phyloP scores from a whole-genome alignment of 2,888 invertebrate species.

The Synergus laeviventris region DNA sequence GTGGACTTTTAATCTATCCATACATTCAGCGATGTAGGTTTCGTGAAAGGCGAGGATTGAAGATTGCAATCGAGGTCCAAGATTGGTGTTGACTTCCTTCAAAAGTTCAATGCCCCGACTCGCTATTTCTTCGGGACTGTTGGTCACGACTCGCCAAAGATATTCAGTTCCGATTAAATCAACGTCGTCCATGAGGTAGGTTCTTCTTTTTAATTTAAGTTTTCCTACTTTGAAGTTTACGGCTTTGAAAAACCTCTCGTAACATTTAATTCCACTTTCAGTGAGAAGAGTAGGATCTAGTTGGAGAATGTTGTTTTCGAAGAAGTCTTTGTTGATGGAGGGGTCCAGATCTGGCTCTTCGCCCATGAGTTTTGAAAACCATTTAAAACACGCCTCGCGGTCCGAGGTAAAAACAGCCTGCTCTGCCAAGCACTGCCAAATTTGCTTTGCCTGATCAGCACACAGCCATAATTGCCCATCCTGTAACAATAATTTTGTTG shows the following conservation, averaged over 20 bases:
- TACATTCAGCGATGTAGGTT: slow-evolving; percentile 93
- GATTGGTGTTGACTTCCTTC: slow-evolving; percentile 95
- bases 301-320: slow-evolving; percentile 94
- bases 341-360: slow-evolving; percentile 98
- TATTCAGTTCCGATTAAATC: slow-evolving; percentile 98
- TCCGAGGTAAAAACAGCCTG: slow-evolving; percentile 94
- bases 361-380: slow-evolving; percentile 98
- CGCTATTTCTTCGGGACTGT: slow-evolving; percentile 94
- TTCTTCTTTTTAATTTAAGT: slow-evolving; percentile 89
- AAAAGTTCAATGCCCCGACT: slow-evolving; percentile 93
- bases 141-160: slow-evolving; percentile 94
- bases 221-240: slow-evolving; percentile 97
- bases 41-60: slow-evolving; percentile 91
- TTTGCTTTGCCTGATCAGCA: slow-evolving; percentile 97
- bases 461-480: slow-evolving; percentile 98
- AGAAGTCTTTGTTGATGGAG: slow-evolving; percentile 96
- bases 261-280: slow-evolving; percentile 96
- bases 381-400: slow-evolving; percentile 97
- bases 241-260: slow-evolving; percentile 92
- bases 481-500: slow-evolving; percentile 69
- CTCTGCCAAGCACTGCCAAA: slow-evolving; percentile 97
- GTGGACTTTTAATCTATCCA: slow-evolving; percentile 90
- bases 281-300: slow-evolving; percentile 93
- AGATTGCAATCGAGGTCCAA: slow-evolving; percentile 90
- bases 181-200: slow-evolving; percentile 92